Conservation (phyloP, 2,797 vertebrate species). For the Cryptoprocta ferox region DNA sequence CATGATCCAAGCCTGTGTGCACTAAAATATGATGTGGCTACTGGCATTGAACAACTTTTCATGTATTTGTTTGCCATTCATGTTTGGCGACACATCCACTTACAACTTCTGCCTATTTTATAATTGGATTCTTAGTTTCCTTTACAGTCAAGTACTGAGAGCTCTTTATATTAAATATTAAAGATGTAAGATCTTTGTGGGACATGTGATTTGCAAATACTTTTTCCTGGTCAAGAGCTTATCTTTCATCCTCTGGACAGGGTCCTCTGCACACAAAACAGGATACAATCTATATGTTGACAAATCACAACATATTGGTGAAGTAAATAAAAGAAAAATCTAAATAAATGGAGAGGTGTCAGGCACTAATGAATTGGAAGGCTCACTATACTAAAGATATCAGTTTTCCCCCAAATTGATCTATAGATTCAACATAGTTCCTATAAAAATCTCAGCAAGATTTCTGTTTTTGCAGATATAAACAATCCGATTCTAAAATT, state of each 20-base stretch:
- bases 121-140: background rate
- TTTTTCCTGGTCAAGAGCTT: background rate
- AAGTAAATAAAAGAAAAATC: slow-evolving; percentile 9
- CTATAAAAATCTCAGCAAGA: background rate
- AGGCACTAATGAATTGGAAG: background rate
- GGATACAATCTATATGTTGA: background rate
- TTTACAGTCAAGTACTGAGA: background rate
- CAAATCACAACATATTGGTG: background rate
- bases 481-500: background rate
- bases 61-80: background rate
- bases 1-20: background rate
- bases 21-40: background rate
- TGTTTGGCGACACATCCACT: background rate
- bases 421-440: background rate
- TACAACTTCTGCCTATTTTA: background rate
- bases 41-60: background rate
- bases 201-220: background rate
- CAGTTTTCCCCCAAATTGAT: background rate
- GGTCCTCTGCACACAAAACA: background rate
- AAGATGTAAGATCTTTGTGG: background rate
- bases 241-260: background rate
- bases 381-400: background rate
- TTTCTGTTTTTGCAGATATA: background rate
- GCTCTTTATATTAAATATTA: background rate
- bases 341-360: background rate